phyloP scores from a whole-genome alignment of 2,797 vertebrate species.

The Pangasius krempfi region DNA sequence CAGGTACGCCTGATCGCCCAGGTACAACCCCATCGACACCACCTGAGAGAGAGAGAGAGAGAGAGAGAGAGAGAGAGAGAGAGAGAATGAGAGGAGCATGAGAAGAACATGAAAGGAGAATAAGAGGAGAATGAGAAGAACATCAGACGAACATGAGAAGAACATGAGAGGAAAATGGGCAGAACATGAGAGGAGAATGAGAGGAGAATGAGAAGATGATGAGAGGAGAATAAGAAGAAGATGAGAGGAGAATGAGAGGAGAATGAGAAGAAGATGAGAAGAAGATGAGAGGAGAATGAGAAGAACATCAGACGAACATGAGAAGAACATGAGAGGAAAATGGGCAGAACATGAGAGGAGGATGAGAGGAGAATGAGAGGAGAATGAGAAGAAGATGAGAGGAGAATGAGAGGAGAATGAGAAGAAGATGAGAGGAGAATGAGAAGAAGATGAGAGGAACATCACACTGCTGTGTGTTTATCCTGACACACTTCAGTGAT shows the following conservation, averaged over 20 bases:
- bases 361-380: neutral
- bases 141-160: too few species aligned
- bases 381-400: neutral
- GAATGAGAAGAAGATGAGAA: neutral
- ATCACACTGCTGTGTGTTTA: neutral
- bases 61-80: neutral
- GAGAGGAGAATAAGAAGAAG: too few species aligned
- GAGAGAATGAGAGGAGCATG: constrained; percentile 19
- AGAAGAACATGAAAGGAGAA: neutral
- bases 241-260: too few species aligned
- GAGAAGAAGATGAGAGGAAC: neutral
- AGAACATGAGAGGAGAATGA: neutral
- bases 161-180: neutral
- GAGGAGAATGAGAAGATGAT: neutral
- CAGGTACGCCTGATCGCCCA: constrained; percentile 92
- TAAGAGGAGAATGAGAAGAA: neutral
- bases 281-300: neutral
- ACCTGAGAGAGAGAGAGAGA: constrained; percentile 74
- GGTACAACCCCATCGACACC: constrained; percentile 92
- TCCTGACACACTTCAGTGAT: neutral
- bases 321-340: neutral
- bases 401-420: too few species aligned
- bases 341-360: constrained; percentile 54
- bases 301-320: neutral
- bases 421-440: neutral